Conservation (phyloP, 2,888 invertebrate genomes). For the Temnothorax unifasciatus region DNA sequence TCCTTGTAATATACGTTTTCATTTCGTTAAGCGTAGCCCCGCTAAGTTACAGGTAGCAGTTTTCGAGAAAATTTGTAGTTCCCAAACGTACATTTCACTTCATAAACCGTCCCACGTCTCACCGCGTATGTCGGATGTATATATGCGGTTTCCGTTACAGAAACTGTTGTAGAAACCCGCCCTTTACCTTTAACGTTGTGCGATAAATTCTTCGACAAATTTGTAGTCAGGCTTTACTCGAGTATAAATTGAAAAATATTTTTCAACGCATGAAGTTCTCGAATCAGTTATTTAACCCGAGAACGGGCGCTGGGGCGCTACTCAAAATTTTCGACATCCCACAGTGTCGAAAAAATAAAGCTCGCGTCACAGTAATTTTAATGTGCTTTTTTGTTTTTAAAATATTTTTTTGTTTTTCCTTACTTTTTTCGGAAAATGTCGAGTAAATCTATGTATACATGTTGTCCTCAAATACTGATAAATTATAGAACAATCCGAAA, state of each 20-base stretch:
- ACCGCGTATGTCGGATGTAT: not conserved
- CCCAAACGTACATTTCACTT: slow-evolving; percentile 42
- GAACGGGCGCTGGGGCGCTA: too few species aligned
- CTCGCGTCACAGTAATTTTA: too few species aligned
- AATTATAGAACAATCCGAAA: too few species aligned
- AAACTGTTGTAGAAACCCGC: not conserved
- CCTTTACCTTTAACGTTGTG: too few species aligned
- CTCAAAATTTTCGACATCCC: too few species aligned
- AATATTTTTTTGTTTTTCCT: too few species aligned
- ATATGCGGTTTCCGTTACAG: not conserved
- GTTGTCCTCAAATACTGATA: too few species aligned
- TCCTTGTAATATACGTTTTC: slow-evolving; percentile 54
- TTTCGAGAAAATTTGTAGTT: slow-evolving; percentile 52
- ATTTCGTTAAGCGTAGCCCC: slow-evolving; percentile 46
- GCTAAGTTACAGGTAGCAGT: slow-evolving; percentile 40
- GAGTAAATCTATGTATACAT: too few species aligned
- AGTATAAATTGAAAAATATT: not conserved
- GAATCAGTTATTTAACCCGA: too few species aligned
- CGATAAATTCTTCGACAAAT: not conserved
- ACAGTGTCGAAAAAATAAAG: too few species aligned
- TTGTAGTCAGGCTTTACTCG: not conserved
- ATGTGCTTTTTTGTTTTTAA: too few species aligned
- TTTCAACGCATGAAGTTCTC: not conserved
- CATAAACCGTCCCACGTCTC: slow-evolving; percentile 27
- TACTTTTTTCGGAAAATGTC: too few species aligned